Evolutionary conservation across 2,113 vertebrate genomes (phyloP), one percentile per base, ranked within the genome.

Genomic region (Heliornis fulica): DNA sequence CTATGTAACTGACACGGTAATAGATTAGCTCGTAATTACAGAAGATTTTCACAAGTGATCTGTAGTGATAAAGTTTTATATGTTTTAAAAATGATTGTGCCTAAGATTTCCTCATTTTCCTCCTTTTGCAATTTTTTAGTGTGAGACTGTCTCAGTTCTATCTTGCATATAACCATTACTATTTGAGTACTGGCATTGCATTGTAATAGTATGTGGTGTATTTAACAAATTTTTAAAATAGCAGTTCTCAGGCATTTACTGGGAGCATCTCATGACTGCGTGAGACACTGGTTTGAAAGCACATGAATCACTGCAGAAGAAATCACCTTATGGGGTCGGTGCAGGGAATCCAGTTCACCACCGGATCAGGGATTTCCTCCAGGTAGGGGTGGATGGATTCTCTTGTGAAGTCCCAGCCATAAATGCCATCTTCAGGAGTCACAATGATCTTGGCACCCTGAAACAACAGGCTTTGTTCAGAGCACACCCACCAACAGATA

Each of bases 361-460:
- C 31, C 0, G 97, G 97, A 46, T 97, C 96, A 87, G 98, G 97
- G 53, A 98, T 97, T 57, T 98, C 95, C 88, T 98, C 97, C 89
- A 98, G 84, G 77, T 97, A 98, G 1, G 97, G 97, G 60, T 97
- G 97, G 96, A 98, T 89, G 25, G 83, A 31, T 80, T 98, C 90
- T 50, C 97, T 97, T 3, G 94, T 97, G 91, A 98, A 98, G n/a
- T 0, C 4, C 95, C 97, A 98, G 45, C 97, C 97, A 31, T 98
- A 98, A 83, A 98, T 94, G 34, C 96, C 97, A 1, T 98, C 97
- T 94, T 98, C 98, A 61, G 98, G 98, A 45, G 98, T 98, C 93
- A 98, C 97, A 95, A 97, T 98, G 68, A 98, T 97, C 43, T 61
- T 96, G 20, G 97, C 95, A 1, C 97, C 97, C 97, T 98, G 93